Conservation (phyloP, 2,888 invertebrate genomes). For the Tuberolachnus salignus region DNA sequence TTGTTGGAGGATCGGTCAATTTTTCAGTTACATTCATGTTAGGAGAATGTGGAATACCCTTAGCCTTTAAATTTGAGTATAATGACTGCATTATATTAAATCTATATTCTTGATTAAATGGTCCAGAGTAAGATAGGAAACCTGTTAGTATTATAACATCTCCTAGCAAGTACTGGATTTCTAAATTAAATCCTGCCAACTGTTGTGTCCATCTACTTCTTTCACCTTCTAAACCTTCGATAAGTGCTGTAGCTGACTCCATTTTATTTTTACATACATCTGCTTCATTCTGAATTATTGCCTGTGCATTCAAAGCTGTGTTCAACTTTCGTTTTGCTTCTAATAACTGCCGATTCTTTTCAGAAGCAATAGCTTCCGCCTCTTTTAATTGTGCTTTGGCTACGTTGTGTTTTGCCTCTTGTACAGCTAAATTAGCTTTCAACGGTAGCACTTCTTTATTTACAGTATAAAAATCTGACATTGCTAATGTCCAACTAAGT, state of each 20-base stretch:
- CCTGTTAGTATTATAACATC: constrained; percentile 93
- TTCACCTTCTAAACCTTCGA: constrained; percentile 91
- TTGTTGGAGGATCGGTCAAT: constrained; percentile 88
- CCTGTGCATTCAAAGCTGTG: constrained; percentile 89
- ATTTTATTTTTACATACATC: constrained; percentile 92
- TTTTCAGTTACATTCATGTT: constrained; percentile 87
- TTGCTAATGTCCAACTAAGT: constrained; percentile 93
- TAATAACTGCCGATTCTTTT: constrained; percentile 86
- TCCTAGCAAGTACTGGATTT: constrained; percentile 87
- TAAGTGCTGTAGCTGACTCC: constrained; percentile 93
- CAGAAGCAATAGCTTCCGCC: constrained; percentile 86
- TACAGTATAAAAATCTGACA: constrained; percentile 93
- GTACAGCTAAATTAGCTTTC: constrained; percentile 87
- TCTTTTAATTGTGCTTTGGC: constrained; percentile 88
- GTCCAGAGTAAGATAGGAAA: constrained; percentile 93
- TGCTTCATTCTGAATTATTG: constrained; percentile 88
- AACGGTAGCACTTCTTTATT: constrained; percentile 95
- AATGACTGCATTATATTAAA: constrained; percentile 80
- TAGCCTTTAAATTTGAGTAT: constrained; percentile 80
- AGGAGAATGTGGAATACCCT: constrained; percentile 82
- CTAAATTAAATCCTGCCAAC: constrained; percentile 89
- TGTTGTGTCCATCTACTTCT: constrained; percentile 94
- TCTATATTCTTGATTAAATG: constrained; percentile 95
- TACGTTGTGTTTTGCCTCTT: constrained; percentile 85
- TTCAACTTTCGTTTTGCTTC: constrained; percentile 93